Evolutionary conservation across 2,888 invertebrate species (phyloP).

Genomic region (Lissocephala sabroskyi): DNA sequence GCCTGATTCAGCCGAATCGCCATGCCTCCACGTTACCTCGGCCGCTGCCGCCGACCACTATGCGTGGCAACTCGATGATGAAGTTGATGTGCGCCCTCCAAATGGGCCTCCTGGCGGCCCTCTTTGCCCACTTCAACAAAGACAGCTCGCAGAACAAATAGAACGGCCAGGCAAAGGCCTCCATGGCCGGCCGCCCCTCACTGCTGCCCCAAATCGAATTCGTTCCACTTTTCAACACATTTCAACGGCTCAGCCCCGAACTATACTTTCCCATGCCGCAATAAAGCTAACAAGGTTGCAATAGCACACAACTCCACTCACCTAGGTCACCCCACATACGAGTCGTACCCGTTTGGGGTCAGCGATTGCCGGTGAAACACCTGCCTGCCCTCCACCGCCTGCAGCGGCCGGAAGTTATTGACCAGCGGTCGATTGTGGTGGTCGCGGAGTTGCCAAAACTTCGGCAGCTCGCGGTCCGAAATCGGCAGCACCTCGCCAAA

Average conservation of each 20-base stretch:
- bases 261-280: conserved; percentile 12
- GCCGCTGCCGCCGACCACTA: conserved; percentile 7
- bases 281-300: conserved; percentile 6
- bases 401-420: conserved; percentile 58
- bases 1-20: neutral
- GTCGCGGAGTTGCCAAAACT: conserved; percentile 59
- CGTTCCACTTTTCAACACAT: no score
- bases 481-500: conserved; percentile 75
- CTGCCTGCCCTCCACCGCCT: conserved; percentile 42
- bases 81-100: conserved; percentile 26
- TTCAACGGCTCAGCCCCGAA: no score
- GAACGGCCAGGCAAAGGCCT: no score
- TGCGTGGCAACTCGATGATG: conserved; percentile 24
- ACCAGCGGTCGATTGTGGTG: conserved; percentile 26
- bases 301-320: no score
- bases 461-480: conserved; percentile 49
- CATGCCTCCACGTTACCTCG: neutral
- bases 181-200: no score
- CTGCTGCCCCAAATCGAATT: no score
- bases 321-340: no score
- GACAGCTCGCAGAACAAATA: neutral
- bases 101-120: conserved; percentile 33
- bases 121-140: conserved; percentile 27
- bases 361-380: conserved; percentile 71
- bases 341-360: no score